Conservation (phyloP, 2,797 vertebrate genomes). For the Cyprinodon diabolis region DNA sequence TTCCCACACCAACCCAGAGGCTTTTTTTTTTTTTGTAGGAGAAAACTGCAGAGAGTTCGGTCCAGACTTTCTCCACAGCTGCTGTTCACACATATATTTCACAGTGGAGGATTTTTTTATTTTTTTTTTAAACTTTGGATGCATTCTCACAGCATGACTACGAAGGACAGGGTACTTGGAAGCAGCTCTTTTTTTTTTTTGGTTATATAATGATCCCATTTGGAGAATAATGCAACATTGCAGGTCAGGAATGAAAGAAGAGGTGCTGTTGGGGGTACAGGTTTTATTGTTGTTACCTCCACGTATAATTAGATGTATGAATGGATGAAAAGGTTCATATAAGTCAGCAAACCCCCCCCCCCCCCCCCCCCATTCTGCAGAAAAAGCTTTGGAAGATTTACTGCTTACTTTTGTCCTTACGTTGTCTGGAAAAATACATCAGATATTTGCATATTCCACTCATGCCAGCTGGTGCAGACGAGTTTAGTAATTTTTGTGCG, state of each 20-base stretch:
- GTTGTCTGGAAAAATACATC: neutral
- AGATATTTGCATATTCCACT: neutral
- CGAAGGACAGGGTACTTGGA: neutral
- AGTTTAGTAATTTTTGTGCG: too few species aligned
- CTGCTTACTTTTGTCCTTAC: neutral
- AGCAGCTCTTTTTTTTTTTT: neutral
- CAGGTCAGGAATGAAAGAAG: neutral
- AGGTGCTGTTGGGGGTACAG: neutral
- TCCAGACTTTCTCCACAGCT: neutral
- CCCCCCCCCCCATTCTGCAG: neutral
- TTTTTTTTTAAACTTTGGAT: neutral
- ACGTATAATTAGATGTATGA: neutral
- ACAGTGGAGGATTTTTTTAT: neutral
- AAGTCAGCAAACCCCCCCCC: neutral
- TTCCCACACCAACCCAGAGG: neutral
- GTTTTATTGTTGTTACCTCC: neutral
- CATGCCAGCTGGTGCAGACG: neutral
- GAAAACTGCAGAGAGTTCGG: neutral
- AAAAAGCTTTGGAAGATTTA: neutral
- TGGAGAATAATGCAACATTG: neutral
- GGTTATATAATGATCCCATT: neutral
- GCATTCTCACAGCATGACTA: neutral
- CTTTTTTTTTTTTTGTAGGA: neutral
- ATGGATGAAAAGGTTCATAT: neutral
- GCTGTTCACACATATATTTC: neutral